phyloP scores from a whole-genome alignment of 2,797 vertebrate genomes.

The Mormyrus hasselquistii region DNA sequence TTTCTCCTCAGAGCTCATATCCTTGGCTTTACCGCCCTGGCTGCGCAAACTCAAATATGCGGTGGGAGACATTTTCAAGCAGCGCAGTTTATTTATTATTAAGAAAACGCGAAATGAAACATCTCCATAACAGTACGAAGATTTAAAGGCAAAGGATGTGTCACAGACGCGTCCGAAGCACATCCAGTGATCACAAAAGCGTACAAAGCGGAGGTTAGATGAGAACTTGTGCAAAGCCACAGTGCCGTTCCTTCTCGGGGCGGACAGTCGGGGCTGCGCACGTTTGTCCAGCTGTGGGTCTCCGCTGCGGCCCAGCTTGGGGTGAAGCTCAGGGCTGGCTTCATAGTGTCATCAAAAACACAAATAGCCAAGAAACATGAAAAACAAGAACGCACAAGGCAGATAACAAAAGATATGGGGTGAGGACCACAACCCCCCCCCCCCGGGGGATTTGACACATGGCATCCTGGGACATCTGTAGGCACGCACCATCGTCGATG shows the following conservation, averaged over 20 bases:
- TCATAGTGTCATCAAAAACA: not conserved
- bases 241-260: constrained; percentile 25
- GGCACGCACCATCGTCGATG: not conserved
- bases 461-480: not conserved
- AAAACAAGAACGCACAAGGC: not conserved
- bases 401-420: not conserved
- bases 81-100: constrained; percentile 13
- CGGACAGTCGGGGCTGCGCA: constrained; percentile 20
- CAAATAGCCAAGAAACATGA: not conserved
- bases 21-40: too few relatives aligned
- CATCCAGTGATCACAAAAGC: not conserved
- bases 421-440: not conserved
- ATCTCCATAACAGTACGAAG: constrained; percentile 9
- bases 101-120: constrained; percentile 20
- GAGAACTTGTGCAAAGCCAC: constrained; percentile 30
- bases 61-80: not conserved
- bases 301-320: constrained; percentile 9
- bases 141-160: constrained; percentile 12
- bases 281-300: not conserved
- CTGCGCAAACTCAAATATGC: not conserved
- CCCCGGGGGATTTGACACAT: not conserved
- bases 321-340: constrained; percentile 13
- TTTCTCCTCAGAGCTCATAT: not conserved
- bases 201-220: constrained; percentile 27
- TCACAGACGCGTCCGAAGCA: not conserved